Evolutionary conservation across 2,113 vertebrate species (phyloP).

Genomic region (Pipra filicauda): DNA sequence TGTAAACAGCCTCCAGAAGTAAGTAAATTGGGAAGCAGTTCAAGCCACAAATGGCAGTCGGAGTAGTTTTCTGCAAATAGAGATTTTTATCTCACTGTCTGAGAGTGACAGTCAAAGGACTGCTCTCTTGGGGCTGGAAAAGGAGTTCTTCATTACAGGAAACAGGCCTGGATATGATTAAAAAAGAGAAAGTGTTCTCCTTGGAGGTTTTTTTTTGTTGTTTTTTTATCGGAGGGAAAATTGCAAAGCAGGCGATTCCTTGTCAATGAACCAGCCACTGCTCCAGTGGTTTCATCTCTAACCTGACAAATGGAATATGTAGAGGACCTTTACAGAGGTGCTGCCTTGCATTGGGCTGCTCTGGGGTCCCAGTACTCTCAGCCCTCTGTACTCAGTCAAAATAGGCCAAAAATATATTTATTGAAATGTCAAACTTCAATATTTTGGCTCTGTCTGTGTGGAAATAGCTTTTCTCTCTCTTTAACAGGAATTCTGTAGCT

Average conservation of each 20-base stretch:
- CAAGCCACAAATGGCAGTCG: background rate
- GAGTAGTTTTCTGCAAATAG: background rate
- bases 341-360: background rate
- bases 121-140: background rate
- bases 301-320: background rate
- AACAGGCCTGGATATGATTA: slow-evolving; percentile 17
- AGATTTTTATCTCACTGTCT: background rate
- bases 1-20: background rate
- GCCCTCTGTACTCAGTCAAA: background rate
- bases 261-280: background rate
- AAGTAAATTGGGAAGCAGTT: slow-evolving; percentile 5
- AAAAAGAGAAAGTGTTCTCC: slow-evolving; percentile 6
- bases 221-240: slow-evolving; percentile 19
- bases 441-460: background rate
- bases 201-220: background rate
- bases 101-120: slow-evolving; percentile 23
- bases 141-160: slow-evolving; percentile 8
- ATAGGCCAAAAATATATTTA: background rate
- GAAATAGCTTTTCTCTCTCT: background rate
- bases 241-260: background rate
- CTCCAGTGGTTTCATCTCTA: background rate
- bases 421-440: background rate
- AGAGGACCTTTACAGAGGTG: background rate
- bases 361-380: rapidly evolving
- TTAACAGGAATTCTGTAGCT: background rate